Conservation (phyloP, 2,113 vertebrate genomes). For the Ceratotherium simum region DNA sequence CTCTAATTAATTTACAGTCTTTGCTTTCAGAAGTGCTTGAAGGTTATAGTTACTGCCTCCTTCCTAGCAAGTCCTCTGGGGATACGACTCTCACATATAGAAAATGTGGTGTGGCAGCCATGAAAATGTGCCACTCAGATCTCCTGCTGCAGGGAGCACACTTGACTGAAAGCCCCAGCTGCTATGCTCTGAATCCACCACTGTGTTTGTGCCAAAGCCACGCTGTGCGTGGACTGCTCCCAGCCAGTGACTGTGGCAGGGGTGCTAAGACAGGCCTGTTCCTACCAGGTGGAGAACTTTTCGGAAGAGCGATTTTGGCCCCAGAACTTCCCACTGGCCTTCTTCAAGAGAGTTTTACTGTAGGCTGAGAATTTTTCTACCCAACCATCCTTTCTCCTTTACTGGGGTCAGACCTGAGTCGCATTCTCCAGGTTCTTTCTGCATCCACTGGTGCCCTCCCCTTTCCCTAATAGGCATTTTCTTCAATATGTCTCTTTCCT, state of each 20-base stretch:
- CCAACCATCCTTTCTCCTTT: neutral
- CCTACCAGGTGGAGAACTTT: neutral
- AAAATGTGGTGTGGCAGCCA: neutral
- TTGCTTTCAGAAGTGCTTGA: conserved; percentile 18
- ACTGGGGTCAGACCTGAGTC: neutral
- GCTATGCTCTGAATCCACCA: neutral
- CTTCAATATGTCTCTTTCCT: neutral
- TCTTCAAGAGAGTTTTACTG: neutral
- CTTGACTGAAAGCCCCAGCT: neutral
- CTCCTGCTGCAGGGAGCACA: neutral
- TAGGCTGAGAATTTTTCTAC: neutral
- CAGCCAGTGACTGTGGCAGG: neutral
- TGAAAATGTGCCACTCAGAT: neutral
- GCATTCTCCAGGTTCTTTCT: neutral
- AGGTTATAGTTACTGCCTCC: neutral
- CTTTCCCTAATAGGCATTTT: neutral
- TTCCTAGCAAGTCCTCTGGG: neutral
- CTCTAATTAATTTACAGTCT: neutral
- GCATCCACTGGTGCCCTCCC: neutral
- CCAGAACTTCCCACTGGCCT: neutral
- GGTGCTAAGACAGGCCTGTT: neutral
- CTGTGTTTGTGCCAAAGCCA: neutral
- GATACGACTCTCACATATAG: neutral
- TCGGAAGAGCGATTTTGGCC: neutral
- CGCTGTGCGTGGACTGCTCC: neutral